Evolutionary conservation across 2,888 invertebrate species (phyloP), one percentile per base, ranked within the genome.

Genomic region (Homarus gammarus): DNA sequence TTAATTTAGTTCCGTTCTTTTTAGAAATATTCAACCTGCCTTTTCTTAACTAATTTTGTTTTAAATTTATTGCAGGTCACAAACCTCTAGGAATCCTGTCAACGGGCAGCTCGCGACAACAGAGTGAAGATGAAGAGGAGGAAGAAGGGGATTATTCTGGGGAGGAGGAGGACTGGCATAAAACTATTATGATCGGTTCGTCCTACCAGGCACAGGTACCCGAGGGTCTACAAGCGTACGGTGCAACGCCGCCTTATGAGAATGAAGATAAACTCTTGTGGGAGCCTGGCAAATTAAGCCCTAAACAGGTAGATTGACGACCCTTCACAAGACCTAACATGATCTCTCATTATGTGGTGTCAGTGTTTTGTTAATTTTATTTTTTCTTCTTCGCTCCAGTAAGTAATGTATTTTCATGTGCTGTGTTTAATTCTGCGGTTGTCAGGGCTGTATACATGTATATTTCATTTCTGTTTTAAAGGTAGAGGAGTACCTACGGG

Each of bases 121-220:
- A 96, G 92, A 97, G 97, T 92, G 93, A 93, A 51, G 97, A 97
- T 93, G 95, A 96, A 92, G 93, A 93, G 56, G 93, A 93, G 38
- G 97, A 97, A 93, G 97, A 97, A 93, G 97, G 97, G 92, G 97
- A 97, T 93, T 96, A 84, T 68, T 89, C 89, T 18, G 92, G 96
- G 93, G 96, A 97, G 93, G 97, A 97, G 93, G 93, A 93, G 90
- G 97, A 97, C 92, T 97, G 97, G 96, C 96, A 97, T 94, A 98
- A 98, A 95, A 98, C 97, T 36, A 98, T 99, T 92, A 98, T 98
- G 97, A 98, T 99, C 40, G 99, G 92, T 31, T 96, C 96, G 92
- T 97, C 98, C 93, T 99, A 97, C 94, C 99, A 99, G 95, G 99
- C 99, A 2, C 96, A 96, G 86, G 98, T 99, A 93, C 99, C 99